These are phyloP conservation scores for Vanessa cardui DNA, from an alignment of 2,888 invertebrate genomes.

Conservation along the genomic window DNA sequence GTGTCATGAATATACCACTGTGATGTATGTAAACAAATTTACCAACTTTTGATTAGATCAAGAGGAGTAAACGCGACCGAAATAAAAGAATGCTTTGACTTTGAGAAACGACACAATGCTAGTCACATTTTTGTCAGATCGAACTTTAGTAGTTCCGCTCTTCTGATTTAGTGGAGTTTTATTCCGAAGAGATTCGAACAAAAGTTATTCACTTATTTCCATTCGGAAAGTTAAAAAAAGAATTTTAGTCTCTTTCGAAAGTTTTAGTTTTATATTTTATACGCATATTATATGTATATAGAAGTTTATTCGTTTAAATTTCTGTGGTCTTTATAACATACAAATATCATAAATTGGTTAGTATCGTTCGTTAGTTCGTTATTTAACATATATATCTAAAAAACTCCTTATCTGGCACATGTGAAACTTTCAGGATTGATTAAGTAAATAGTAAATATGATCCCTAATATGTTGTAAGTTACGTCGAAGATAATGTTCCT, in stretches of 20 bases:
- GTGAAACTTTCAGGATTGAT: too few species aligned
- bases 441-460: too few species aligned
- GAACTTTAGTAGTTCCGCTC: slow-evolving; percentile 39
- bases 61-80: slow-evolving; percentile 60
- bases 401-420: too few species aligned
- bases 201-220: slow-evolving; percentile 29
- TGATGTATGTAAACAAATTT: slow-evolving; percentile 78
- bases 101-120: slow-evolving; percentile 43
- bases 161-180: slow-evolving; percentile 35
- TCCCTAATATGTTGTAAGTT: too few species aligned
- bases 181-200: slow-evolving; percentile 29
- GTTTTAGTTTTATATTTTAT: background rate
- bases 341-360: too few species aligned
- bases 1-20: slow-evolving; percentile 69
- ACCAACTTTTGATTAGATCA: slow-evolving; percentile 78
- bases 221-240: slow-evolving; percentile 24
- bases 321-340: background rate
- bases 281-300: background rate
- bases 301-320: background rate
- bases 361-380: too few species aligned
- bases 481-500: too few species aligned
- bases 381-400: too few species aligned
- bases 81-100: slow-evolving; percentile 55
- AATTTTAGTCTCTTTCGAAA: slow-evolving; percentile 20
- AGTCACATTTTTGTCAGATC: slow-evolving; percentile 45